Conservation (phyloP, 2,113 vertebrate species). For the Microtus richardsoni region DNA sequence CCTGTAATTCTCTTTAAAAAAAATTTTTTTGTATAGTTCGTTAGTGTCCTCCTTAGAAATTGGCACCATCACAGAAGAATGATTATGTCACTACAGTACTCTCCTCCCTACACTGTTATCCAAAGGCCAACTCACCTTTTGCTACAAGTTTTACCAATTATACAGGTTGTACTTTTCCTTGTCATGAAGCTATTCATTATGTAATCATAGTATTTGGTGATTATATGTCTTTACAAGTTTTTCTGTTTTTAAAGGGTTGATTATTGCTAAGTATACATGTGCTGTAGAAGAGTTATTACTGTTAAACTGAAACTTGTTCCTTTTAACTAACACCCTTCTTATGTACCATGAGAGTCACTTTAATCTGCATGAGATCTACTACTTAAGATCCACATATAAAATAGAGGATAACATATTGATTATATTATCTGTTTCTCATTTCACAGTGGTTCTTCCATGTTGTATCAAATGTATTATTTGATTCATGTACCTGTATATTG, state of each 20-base stretch:
- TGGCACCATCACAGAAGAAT: neutral
- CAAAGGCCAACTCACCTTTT: no score
- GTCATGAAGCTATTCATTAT: neutral
- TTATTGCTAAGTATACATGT: neutral
- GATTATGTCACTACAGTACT: neutral
- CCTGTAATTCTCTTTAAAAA: neutral
- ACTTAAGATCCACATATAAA: neutral
- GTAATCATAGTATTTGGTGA: neutral
- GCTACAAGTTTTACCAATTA: neutral
- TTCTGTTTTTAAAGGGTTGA: neutral
- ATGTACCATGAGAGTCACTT: neutral
- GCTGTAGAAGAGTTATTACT: neutral
- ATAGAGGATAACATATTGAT: neutral
- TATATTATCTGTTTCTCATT: neutral
- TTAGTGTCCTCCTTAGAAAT: neutral
- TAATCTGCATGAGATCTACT: neutral
- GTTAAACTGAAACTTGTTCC: neutral
- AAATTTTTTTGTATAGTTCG: neutral
- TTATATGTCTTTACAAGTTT: neutral
- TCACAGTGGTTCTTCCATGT: neutral
- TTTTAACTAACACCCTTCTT: neutral
- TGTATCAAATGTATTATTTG: neutral
- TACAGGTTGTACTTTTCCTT: neutral
- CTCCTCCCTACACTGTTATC: neutral
- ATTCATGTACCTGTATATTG: neutral